Evolutionary conservation across 2,888 invertebrate species (phyloP).

Genomic region (Cantharis rufa): DNA sequence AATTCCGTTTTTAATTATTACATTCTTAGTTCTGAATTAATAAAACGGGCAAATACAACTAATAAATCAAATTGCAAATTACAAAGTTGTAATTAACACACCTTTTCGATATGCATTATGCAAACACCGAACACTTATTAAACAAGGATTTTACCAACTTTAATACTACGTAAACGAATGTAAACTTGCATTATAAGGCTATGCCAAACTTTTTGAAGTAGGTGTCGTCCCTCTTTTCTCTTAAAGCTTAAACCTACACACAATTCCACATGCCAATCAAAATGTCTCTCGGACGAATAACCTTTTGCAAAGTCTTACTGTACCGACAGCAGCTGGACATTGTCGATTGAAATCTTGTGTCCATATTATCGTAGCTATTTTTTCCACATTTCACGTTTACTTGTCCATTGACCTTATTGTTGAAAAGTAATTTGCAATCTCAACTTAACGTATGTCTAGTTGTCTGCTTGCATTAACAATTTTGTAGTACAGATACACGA

Average conservation of each 20-base stretch:
- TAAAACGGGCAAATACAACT: not conserved
- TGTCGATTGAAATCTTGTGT: not conserved
- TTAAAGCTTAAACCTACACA: not conserved
- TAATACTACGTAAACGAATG: not conserved
- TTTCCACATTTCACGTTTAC: not conserved
- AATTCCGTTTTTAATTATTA: not conserved
- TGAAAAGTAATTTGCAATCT: constrained; percentile 43
- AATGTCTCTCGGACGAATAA: not conserved
- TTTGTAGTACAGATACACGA: constrained; percentile 20
- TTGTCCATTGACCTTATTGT: constrained; percentile 42
- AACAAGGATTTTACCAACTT: not conserved
- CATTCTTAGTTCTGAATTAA: not conserved
- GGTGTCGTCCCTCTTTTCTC: not conserved
- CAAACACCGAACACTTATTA: not conserved
- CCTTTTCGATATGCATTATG: not conserved
- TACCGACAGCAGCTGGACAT: not conserved
- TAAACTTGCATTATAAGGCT: not conserved
- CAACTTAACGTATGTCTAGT: constrained; percentile 39
- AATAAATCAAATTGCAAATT: not conserved
- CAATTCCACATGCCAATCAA: not conserved
- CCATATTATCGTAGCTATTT: not conserved
- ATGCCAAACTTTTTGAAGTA: not conserved
- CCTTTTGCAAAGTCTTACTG: not conserved
- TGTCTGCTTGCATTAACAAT: constrained; percentile 23
- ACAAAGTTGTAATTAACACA: not conserved